A percentile compares a stretch with the other conserved stretches of the same genome.
Conservation (phyloP, 2,888 invertebrate genomes). For the Nemapogon koenigi region DNA sequence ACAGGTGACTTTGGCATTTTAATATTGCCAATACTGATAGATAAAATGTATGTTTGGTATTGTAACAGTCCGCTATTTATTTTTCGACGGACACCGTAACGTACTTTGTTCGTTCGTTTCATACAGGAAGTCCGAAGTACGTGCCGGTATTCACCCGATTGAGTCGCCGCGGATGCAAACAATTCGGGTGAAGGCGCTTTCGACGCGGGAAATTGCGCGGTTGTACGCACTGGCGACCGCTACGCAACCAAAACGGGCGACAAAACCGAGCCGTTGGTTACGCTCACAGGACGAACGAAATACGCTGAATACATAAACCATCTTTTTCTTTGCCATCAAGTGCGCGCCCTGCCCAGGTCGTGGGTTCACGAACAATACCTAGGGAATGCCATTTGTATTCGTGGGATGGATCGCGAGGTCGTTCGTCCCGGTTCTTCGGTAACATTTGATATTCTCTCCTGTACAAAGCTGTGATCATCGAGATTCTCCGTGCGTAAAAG, state of each 20-base stretch:
- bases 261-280: not conserved
- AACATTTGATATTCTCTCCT: conserved; percentile 41
- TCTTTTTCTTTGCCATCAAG: not conserved
- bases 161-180: conserved; percentile 24
- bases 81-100: no score
- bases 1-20: not conserved
- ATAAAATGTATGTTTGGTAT: no score
- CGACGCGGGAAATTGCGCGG: conserved; percentile 15
- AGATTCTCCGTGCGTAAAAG: conserved; percentile 41
- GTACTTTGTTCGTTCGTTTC: no score
- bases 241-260: not conserved
- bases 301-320: not conserved
- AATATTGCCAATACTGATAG: not conserved
- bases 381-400: conserved; percentile 41
- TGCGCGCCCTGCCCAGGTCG: not conserved
- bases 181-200: conserved; percentile 28
- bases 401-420: conserved; percentile 45
- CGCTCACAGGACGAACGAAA: not conserved
- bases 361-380: conserved; percentile 1
- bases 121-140: conserved; percentile 55
- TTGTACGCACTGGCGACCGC: not conserved
- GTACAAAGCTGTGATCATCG: conserved; percentile 37
- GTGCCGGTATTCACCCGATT: conserved; percentile 49
- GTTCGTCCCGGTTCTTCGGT: conserved; percentile 58
- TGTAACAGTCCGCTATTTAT: no score